Conservation (phyloP, 2,888 invertebrate species). For the Heliconius aoede region DNA sequence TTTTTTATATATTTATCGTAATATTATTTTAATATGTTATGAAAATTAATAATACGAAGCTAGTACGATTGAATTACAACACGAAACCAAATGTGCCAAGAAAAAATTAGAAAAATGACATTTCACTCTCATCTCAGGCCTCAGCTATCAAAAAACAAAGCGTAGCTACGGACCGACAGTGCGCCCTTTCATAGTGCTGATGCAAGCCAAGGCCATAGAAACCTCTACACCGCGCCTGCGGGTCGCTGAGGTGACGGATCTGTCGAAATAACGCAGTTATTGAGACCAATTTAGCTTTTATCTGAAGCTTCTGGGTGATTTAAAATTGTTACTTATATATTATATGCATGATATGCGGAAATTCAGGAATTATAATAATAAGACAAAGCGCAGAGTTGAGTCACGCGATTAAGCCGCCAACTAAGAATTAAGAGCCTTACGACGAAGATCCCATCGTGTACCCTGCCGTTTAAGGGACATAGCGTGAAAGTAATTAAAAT, state of each 20-base stretch:
- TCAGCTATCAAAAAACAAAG: background rate
- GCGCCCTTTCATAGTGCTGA: constrained; percentile 43
- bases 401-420: no score
- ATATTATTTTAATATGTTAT: no score
- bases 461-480: no score
- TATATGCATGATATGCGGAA: no score
- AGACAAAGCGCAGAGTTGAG: no score
- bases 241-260: constrained; percentile 1
- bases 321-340: background rate
- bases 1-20: no score
- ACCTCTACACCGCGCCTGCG: constrained; percentile 40
- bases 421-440: no score
- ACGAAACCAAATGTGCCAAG: background rate
- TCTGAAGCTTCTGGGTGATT: background rate
- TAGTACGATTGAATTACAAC: background rate
- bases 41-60: background rate
- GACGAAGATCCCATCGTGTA: no score
- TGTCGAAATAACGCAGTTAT: constrained; percentile 1
- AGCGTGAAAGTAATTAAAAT: no score
- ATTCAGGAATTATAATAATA: no score
- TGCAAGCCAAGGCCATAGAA: constrained; percentile 56
- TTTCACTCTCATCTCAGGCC: constrained; percentile 12
- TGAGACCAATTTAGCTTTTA: background rate
- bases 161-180: constrained; percentile 6
- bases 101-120: background rate